Evolutionary conservation across 2,888 invertebrate genomes (phyloP).

Genomic region (Phoronis australis): DNA sequence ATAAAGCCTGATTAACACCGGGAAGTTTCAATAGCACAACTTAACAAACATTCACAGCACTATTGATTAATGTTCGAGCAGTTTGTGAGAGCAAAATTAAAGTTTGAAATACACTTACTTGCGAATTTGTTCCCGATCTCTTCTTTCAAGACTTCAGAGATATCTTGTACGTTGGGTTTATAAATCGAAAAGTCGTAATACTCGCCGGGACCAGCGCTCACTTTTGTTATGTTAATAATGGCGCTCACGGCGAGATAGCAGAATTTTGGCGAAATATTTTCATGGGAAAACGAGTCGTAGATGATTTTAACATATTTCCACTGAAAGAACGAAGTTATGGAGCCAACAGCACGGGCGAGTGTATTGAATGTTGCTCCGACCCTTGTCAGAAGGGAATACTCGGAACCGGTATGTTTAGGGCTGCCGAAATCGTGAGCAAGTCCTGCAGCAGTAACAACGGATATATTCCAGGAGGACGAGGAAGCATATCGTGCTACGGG

Average conservation of each 20-base stretch:
- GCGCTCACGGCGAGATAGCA: slow-evolving; percentile 72
- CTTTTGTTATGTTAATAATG: slow-evolving; percentile 57
- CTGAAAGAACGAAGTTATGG: slow-evolving; percentile 27
- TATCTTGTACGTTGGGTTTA: background rate
- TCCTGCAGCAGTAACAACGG: slow-evolving; percentile 66
- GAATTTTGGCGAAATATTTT: slow-evolving; percentile 63
- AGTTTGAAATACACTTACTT: slow-evolving; percentile 11
- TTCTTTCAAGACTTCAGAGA: slow-evolving; percentile 5
- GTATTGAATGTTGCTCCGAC: slow-evolving; percentile 30
- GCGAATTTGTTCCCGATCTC: slow-evolving; percentile 6
- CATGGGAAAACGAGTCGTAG: slow-evolving; percentile 68
- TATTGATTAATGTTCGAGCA: too few species aligned
- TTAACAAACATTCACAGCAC: too few species aligned
- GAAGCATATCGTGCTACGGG: slow-evolving; percentile 79
- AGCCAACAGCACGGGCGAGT: slow-evolving; percentile 7
- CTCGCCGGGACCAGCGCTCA: background rate
- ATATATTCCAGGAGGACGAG: slow-evolving; percentile 86
- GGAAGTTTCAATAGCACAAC: too few species aligned
- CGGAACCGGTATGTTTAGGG: slow-evolving; percentile 14
- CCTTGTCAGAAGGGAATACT: slow-evolving; percentile 27
- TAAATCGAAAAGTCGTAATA: slow-evolving; percentile 6
- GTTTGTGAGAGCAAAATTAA: too few species aligned
- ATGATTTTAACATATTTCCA: slow-evolving; percentile 70
- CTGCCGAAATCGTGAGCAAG: slow-evolving; percentile 33
- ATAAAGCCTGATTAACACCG: too few species aligned